Evolutionary conservation across 2,888 invertebrate genomes (phyloP).

Genomic region (Erebia palarica): DNA sequence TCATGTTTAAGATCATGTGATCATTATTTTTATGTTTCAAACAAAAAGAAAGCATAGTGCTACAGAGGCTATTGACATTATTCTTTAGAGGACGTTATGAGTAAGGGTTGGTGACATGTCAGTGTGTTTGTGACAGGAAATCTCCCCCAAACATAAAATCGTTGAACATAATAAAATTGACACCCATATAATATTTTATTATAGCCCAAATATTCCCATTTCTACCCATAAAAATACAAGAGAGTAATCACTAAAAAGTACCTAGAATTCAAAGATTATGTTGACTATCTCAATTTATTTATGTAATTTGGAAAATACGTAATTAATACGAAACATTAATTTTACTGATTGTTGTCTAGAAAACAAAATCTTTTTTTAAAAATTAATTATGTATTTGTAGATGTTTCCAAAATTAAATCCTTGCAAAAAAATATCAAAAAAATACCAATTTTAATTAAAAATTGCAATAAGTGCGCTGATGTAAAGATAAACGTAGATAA

Average conservation of each 20-base stretch:
- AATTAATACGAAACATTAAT: not conserved
- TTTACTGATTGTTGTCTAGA: not conserved
- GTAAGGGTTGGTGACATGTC: constrained; percentile 35
- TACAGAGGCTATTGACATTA: constrained; percentile 33
- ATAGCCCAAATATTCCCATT: constrained; percentile 34
- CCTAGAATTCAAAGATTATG: constrained; percentile 59
- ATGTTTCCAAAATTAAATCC: not conserved
- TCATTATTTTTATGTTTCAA: constrained; percentile 23
- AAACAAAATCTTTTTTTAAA: not conserved
- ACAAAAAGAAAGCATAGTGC: constrained; percentile 42
- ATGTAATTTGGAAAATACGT: not conserved
- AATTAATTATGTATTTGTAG: not conserved
- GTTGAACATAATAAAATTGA: constrained; percentile 21
- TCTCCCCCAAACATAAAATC: constrained; percentile 31
- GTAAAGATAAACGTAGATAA: not conserved
- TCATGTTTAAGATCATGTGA: constrained; percentile 19
- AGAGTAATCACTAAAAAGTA: constrained; percentile 52
- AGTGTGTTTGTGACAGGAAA: constrained; percentile 34
- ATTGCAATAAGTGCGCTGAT: not conserved
- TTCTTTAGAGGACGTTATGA: constrained; percentile 27
- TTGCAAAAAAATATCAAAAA: not conserved
- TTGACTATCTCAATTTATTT: constrained; percentile 29
- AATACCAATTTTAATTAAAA: not conserved
- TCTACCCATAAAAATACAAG: constrained; percentile 44
- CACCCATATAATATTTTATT: constrained; percentile 21